Percentiles rank a stretch among this genome's conserved stretches.
Conservation (phyloP, 2,113 vertebrate genomes). For the Pionites leucogaster region DNA sequence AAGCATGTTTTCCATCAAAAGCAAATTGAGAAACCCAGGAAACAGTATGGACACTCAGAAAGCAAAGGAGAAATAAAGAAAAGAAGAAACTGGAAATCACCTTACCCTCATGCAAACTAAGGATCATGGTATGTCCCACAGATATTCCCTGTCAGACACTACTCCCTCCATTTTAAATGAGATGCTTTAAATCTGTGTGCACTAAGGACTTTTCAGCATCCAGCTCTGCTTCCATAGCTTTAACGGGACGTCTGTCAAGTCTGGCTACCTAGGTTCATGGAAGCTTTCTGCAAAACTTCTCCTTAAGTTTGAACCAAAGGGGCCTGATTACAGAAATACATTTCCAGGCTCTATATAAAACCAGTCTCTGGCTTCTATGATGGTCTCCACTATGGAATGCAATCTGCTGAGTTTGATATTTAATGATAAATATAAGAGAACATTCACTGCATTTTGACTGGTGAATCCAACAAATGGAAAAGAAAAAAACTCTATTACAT, state of each 20-base stretch:
- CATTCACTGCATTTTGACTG: neutral
- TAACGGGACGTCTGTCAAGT: neutral
- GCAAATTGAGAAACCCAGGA: neutral
- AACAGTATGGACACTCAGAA: neutral
- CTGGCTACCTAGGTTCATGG: neutral
- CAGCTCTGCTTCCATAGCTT: neutral
- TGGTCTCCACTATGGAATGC: neutral
- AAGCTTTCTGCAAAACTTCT: neutral
- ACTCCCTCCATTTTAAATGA: neutral
- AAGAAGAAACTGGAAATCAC: neutral
- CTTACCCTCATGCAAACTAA: neutral
- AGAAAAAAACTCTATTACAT: neutral
- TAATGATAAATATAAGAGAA: neutral
- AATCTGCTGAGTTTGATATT: neutral
- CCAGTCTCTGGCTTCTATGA: neutral
- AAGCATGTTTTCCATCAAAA: neutral
- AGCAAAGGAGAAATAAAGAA: neutral
- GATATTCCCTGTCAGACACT: neutral
- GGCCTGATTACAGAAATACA: neutral
- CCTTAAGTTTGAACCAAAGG: neutral
- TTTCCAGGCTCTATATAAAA: neutral
- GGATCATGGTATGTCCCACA: neutral
- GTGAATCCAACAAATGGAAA: neutral
- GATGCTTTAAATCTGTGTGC: neutral
- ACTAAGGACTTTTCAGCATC: neutral